Percentiles rank a stretch among this genome's conserved stretches.
Evolutionary conservation across 2,888 invertebrate species (phyloP).

Genomic region (Platycheirus rosarum): DNA sequence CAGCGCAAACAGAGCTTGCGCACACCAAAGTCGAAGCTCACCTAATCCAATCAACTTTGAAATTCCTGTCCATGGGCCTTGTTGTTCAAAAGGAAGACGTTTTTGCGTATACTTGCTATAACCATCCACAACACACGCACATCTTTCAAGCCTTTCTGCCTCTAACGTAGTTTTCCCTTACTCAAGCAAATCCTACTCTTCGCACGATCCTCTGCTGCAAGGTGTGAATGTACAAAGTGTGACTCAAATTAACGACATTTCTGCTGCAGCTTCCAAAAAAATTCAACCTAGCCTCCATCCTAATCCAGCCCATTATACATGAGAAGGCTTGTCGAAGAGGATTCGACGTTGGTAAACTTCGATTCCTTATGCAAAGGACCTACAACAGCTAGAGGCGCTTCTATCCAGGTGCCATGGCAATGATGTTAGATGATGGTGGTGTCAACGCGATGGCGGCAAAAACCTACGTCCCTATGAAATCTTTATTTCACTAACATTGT

Average conservation of each 20-base stretch:
- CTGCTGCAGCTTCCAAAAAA: slow-evolving; percentile 15
- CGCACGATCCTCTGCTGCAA: slow-evolving; percentile 49
- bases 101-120: slow-evolving; percentile 25
- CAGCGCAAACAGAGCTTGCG: slow-evolving; percentile 38
- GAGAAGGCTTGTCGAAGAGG: slow-evolving; percentile 32
- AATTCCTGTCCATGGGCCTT: slow-evolving; percentile 29
- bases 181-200: slow-evolving; percentile 58
- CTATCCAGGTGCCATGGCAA: slow-evolving; percentile 66
- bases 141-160: slow-evolving; percentile 44
- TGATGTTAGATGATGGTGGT: slow-evolving; percentile 69
- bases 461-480: slow-evolving; percentile 69
- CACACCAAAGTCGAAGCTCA: slow-evolving; percentile 14
- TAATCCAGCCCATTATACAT: background rate
- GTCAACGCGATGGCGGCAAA: slow-evolving; percentile 68
- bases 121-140: slow-evolving; percentile 54
- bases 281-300: slow-evolving; percentile 2
- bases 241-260: slow-evolving; percentile 70
- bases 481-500: slow-evolving; percentile 67
- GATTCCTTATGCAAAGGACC: slow-evolving; percentile 65
- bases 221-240: slow-evolving; percentile 68
- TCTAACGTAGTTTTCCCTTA: slow-evolving; percentile 54
- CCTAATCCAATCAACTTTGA: slow-evolving; percentile 45
- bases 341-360: slow-evolving; percentile 60
- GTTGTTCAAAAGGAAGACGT: slow-evolving; percentile 33
- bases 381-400: slow-evolving; percentile 66